Conservation (phyloP, 2,797 vertebrate genomes). For the Pangasius macronema region DNA sequence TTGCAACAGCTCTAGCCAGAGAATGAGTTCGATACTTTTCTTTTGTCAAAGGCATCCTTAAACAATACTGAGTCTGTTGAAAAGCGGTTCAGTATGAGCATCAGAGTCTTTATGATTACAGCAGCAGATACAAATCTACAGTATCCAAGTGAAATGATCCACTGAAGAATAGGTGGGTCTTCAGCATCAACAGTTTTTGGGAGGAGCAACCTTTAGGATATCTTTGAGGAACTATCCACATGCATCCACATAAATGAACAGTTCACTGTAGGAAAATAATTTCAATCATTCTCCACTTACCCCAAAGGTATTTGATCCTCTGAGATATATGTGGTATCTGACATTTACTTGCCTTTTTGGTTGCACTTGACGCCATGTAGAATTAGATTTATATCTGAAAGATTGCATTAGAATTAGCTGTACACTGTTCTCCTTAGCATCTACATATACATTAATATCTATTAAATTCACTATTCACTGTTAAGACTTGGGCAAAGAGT, state of each 20-base stretch:
- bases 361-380: neutral
- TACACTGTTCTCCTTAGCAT: neutral
- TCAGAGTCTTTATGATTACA: neutral
- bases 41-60: no score
- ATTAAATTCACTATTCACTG: neutral
- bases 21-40: no score
- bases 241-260: no score
- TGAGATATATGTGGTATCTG: neutral
- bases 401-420: neutral
- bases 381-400: neutral
- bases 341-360: no score
- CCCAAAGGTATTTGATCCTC: no score
- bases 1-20: no score
- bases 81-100: no score
- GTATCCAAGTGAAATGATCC: neutral
- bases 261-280: no score
- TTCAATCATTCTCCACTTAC: no score
- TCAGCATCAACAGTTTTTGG: neutral
- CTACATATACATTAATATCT: neutral
- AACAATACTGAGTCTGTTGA: neutral
- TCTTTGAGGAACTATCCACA: no score
- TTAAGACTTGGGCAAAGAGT: neutral
- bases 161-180: neutral
- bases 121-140: neutral
- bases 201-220: neutral